Percentiles rank a stretch among this genome's conserved stretches.
phyloP scores from a whole-genome alignment of 2,113 vertebrate species.

The Lycocorax pyrrhopterus region DNA sequence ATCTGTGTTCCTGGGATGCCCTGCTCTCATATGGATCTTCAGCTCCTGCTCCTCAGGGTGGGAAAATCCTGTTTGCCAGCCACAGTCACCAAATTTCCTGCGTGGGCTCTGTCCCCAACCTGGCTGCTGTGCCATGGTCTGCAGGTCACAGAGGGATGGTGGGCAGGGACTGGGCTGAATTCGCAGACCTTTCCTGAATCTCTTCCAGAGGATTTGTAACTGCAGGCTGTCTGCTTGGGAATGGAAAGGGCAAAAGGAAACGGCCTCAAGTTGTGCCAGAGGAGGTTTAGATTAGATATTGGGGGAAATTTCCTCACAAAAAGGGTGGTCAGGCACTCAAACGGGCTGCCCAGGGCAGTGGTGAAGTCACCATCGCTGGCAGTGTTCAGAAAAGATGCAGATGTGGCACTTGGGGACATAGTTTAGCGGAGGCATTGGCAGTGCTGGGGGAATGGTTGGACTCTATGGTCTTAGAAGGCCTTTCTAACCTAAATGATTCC shows the following conservation, averaged over 20 bases:
- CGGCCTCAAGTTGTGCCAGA: background rate
- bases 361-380: background rate
- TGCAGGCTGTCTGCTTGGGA: background rate
- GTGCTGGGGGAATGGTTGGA: background rate
- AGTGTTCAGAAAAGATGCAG: background rate
- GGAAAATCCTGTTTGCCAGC: background rate
- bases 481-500: background rate
- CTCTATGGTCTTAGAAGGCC: background rate
- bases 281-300: background rate
- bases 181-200: background rate
- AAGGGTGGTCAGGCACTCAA: background rate
- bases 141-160: fast-evolving
- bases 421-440: background rate
- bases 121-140: background rate
- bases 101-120: background rate
- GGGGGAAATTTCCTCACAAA: background rate
- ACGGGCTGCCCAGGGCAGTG: background rate
- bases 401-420: background rate
- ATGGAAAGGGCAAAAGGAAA: background rate
- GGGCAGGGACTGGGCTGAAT: background rate
- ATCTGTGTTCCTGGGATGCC: background rate
- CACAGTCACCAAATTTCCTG: background rate
- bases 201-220: background rate
- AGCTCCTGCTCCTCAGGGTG: background rate
- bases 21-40: background rate